Evolutionary conservation across 2,888 invertebrate species (phyloP).

Genomic region (Euplagia quadripunctaria): DNA sequence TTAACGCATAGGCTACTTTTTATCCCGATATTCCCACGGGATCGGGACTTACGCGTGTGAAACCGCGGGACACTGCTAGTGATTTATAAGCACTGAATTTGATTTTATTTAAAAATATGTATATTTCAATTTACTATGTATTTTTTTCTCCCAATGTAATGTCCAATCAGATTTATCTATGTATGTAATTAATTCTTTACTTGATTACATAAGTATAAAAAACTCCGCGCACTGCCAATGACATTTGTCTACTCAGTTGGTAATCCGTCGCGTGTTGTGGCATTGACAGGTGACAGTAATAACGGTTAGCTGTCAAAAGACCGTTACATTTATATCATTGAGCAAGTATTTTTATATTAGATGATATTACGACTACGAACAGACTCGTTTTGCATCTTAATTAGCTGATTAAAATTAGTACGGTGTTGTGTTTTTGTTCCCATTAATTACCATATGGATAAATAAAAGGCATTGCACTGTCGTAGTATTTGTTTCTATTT

Average conservation of each 20-base stretch:
- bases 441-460: not conserved
- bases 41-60: no score
- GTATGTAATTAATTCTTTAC: not conserved
- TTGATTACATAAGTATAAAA: slow-evolving; percentile 8
- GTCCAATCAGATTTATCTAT: not conserved
- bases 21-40: no score
- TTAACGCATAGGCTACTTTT: no score
- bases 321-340: slow-evolving; percentile 36
- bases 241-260: slow-evolving; percentile 13
- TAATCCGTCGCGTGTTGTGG: slow-evolving; percentile 16
- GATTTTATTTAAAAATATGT: no score
- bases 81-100: no score
- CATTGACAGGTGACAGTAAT: slow-evolving; percentile 44
- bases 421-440: not conserved
- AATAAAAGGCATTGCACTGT: slow-evolving; percentile 2
- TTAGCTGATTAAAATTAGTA: slow-evolving; percentile 14
- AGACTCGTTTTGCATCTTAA: slow-evolving; percentile 30
- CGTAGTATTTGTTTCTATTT: not conserved
- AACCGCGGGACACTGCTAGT: no score
- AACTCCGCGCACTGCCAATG: slow-evolving; percentile 18
- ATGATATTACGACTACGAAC: slow-evolving; percentile 17
- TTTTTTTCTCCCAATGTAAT: not conserved
- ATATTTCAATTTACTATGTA: no score
- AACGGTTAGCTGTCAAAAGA: slow-evolving; percentile 51
- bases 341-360: slow-evolving; percentile 24